Evolutionary conservation across 2,888 invertebrate species (phyloP).

Genomic region (Apotomis capreana): DNA sequence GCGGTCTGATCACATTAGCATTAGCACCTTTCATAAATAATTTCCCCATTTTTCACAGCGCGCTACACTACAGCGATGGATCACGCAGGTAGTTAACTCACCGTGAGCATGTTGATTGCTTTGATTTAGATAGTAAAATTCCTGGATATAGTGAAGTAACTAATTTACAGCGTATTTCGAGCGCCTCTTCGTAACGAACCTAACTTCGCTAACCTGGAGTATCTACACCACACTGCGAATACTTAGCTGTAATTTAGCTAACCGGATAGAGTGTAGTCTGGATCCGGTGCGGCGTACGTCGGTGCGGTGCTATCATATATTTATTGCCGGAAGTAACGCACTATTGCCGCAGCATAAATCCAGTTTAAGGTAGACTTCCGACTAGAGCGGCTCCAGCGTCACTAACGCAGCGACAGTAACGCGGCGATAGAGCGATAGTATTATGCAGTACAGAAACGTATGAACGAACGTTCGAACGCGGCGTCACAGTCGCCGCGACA

Average conservation of each 20-base stretch:
- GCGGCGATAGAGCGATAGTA: too few species aligned
- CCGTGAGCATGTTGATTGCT: constrained; percentile 15
- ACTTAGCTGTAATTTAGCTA: constrained; percentile 4
- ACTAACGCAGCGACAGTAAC: too few species aligned
- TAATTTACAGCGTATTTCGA: not conserved
- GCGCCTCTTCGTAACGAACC: not conserved
- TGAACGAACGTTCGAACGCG: too few species aligned
- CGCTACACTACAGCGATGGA: not conserved
- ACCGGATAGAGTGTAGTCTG: too few species aligned
- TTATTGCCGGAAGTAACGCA: not conserved
- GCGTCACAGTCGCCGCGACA: too few species aligned
- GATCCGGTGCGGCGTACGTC: too few species aligned
- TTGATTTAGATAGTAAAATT: not conserved
- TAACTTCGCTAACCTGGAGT: not conserved
- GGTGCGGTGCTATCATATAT: not conserved
- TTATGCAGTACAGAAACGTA: too few species aligned
- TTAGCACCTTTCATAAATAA: constrained; percentile 21
- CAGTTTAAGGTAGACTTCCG: too few species aligned
- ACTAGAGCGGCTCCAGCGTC: too few species aligned
- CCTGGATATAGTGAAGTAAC: not conserved
- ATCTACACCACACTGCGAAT: not conserved
- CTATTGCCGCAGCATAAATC: not conserved
- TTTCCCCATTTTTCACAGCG: constrained; percentile 9
- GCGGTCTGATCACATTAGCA: not conserved
- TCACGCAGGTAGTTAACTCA: constrained; percentile 3